These are phyloP conservation scores for Manis javanica DNA, from an alignment of 2,797 vertebrate species.

Conservation along the genomic window DNA sequence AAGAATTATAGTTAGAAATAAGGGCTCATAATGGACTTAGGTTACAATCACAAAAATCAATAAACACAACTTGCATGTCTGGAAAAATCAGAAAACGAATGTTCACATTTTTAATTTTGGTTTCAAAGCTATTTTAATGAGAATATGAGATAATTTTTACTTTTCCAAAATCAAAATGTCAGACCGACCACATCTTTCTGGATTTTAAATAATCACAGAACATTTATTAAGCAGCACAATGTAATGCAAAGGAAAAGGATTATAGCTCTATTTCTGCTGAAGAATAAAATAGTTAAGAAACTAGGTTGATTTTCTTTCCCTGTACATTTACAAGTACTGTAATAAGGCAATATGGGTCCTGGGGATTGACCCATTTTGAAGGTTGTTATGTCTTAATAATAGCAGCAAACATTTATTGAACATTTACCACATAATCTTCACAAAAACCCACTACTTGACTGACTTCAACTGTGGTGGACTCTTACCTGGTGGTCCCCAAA, in stretches of 20 bases:
- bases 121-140: conserved; percentile 42
- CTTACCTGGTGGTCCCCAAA: background rate
- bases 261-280: background rate
- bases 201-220: background rate
- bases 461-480: background rate
- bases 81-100: background rate
- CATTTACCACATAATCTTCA: background rate
- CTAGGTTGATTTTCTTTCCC: background rate
- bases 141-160: background rate
- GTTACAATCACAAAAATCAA: background rate
- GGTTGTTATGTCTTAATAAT: background rate
- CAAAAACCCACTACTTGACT: background rate
- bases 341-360: background rate
- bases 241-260: background rate
- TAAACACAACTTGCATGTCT: background rate
- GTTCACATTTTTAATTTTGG: background rate
- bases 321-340: background rate
- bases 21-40: background rate
- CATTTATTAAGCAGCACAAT: background rate
- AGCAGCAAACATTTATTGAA: background rate
- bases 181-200: background rate
- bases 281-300: background rate
- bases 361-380: background rate
- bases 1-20: conserved; percentile 43
- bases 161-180: background rate